Conservation (phyloP, 2,797 vertebrate genomes). For the Thunnus albacares region DNA sequence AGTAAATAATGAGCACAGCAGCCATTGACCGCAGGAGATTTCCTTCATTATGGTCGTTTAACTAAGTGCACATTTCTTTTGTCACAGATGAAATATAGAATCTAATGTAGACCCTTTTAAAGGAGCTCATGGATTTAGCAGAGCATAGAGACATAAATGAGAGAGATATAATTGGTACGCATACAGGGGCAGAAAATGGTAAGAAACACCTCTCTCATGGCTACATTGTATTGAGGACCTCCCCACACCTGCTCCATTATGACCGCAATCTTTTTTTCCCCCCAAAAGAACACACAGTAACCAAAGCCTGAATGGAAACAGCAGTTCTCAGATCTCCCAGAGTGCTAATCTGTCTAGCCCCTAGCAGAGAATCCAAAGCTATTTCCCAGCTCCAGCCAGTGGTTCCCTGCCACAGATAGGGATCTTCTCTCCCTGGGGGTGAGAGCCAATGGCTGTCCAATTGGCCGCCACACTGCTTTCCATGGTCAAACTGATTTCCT, state of each 20-base stretch:
- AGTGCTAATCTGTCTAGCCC: constrained; percentile 34
- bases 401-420: constrained; percentile 39
- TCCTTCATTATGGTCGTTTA: background rate
- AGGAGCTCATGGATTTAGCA: background rate
- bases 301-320: constrained; percentile 16
- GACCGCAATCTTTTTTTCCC: constrained; percentile 5
- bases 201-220: background rate
- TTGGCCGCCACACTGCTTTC: constrained; percentile 26
- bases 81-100: background rate
- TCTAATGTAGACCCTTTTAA: background rate
- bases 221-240: background rate
- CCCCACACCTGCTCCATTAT: background rate
- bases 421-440: constrained; percentile 36
- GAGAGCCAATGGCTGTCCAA: constrained; percentile 38
- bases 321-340: constrained; percentile 17
- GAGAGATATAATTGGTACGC: background rate
- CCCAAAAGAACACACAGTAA: constrained; percentile 5
- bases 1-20: background rate
- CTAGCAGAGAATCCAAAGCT: constrained; percentile 27
- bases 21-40: background rate
- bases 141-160: too few relatives aligned
- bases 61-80: background rate
- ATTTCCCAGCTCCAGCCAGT: constrained; percentile 15
- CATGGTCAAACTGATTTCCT: constrained; percentile 54
- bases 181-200: background rate